A percentile compares a stretch with the other conserved stretches of the same genome.
Evolutionary conservation across 2,797 vertebrate species (phyloP).

Genomic region (Chrysocyon brachyurus): DNA sequence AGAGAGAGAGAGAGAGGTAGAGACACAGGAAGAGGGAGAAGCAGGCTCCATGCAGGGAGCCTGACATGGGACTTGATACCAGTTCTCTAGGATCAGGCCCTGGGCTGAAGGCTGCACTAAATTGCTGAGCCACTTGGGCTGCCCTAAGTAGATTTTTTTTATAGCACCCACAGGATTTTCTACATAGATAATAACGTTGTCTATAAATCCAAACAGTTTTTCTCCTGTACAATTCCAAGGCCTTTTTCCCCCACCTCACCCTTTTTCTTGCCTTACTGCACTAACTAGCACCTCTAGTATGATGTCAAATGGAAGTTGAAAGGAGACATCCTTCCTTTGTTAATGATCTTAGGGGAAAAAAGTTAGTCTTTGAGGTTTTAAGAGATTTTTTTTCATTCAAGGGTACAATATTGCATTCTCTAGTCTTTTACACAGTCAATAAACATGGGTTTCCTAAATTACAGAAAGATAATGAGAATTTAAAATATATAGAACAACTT

Average conservation of each 20-base stretch:
- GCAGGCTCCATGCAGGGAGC: too few relatives aligned
- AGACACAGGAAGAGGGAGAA: too few relatives aligned
- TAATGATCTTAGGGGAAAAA: not conserved
- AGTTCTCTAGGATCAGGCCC: too few relatives aligned
- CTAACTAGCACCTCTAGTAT: not conserved
- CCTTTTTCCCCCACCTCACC: too few relatives aligned
- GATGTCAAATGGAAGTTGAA: not conserved
- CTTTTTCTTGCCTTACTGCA: not conserved
- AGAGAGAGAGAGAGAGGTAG: too few relatives aligned
- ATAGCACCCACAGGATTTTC: not conserved
- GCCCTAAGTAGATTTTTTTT: too few relatives aligned
- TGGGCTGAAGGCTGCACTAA: too few relatives aligned
- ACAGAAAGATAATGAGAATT: not conserved
- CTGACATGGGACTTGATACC: too few relatives aligned
- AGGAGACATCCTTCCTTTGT: not conserved
- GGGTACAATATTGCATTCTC: not conserved
- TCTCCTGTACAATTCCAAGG: not conserved
- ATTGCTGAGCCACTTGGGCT: too few relatives aligned
- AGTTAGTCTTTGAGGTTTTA: not conserved
- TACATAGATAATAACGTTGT: not conserved
- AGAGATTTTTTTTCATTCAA: not conserved
- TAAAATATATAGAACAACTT: conserved; percentile 29
- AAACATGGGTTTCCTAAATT: not conserved
- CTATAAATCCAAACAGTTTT: not conserved
- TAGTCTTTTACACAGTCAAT: not conserved